Evolutionary conservation across 1,140 invertebrate genomes (phyloP), one percentile per base, ranked within the genome.

Genomic region (Kradibia gibbosae): DNA sequence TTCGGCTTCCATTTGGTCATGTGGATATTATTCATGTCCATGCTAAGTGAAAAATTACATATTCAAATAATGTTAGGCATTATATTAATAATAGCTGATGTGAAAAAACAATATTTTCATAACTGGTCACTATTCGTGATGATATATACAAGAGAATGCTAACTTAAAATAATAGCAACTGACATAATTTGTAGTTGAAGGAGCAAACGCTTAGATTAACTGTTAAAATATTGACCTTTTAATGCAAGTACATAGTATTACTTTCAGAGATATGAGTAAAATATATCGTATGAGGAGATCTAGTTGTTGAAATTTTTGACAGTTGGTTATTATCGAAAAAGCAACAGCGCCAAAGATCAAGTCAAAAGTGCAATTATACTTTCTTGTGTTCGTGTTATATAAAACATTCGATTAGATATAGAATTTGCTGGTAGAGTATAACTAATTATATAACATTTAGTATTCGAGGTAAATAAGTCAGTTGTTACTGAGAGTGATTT

Each of bases 211-310:
- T 62, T 31, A 10, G 28, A 62, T 25, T 62, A 62, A 62, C 57
- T 62, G 57, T 62, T 62, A 62, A 62, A 62, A 62, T 17, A 65
- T 15, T 65, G 17, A 65, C 17, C 31, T 65, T 65, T 36, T 65
- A 65, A 65, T 36, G 22, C 31, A 65, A 65, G 31, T 65, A 36
- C 13, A 36, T 65, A 65, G 0, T 36, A 22, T 36, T 36, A 65
- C 3, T 3, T 36, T 1, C 7, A 65, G 15, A 1, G 1, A 34
- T 17, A 36, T 65, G 36, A 17, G 60, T 4, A 20, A 3, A 25
- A 36, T 7, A 17, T 65, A 65, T 20, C 1, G 50, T 11, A 34
- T 36, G 17, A 0, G 22, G 11, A 3, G 4, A 3, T 11, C 15
- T 65, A 20, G 8, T 36, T 65, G 1, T 4, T 65, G 11, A 20